Evolutionary conservation across 2,888 invertebrate genomes (phyloP).

Genomic region (Synanthedon formicaeformis): DNA sequence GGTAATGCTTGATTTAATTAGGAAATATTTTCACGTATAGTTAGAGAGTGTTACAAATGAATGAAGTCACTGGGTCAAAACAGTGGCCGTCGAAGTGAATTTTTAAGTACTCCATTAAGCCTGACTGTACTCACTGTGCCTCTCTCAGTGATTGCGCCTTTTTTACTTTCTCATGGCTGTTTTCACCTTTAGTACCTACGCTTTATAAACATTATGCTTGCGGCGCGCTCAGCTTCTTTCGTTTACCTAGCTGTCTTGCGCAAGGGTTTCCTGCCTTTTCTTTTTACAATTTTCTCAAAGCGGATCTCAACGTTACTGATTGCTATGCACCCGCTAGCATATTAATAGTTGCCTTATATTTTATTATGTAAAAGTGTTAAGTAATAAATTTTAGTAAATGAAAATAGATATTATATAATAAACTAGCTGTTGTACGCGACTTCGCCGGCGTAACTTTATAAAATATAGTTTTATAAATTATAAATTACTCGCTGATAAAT

Average conservation of each 20-base stretch:
- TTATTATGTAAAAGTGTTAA: no score
- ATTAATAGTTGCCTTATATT: no score
- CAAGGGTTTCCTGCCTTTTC: slow-evolving; percentile 2
- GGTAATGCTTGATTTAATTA: no score
- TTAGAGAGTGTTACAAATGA: no score
- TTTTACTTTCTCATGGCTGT: slow-evolving; percentile 46
- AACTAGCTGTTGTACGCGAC: no score
- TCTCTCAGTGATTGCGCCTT: slow-evolving; percentile 60
- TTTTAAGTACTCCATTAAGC: slow-evolving; percentile 60
- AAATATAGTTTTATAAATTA: no score
- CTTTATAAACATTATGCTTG: slow-evolving; percentile 33
- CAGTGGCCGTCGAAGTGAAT: slow-evolving; percentile 44
- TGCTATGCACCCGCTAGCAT: no score
- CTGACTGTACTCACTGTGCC: slow-evolving; percentile 31
- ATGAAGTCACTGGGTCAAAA: slow-evolving; percentile 40
- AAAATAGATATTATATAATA: no score
- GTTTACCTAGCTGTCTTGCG: slow-evolving; percentile 10
- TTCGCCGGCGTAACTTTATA: no score
- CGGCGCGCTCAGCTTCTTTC: slow-evolving; percentile 21
- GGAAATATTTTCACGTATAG: no score
- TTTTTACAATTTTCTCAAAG: slow-evolving; percentile 1
- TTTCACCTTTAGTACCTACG: slow-evolving; percentile 29
- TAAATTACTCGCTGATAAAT: no score
- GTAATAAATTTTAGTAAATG: no score
- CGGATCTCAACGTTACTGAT: slow-evolving; percentile 1